Percentiles rank a stretch among this genome's conserved stretches.
Evolutionary conservation across 1,140 invertebrate genomes (phyloP).

Genomic region (Thaumetopoea pityocampa): DNA sequence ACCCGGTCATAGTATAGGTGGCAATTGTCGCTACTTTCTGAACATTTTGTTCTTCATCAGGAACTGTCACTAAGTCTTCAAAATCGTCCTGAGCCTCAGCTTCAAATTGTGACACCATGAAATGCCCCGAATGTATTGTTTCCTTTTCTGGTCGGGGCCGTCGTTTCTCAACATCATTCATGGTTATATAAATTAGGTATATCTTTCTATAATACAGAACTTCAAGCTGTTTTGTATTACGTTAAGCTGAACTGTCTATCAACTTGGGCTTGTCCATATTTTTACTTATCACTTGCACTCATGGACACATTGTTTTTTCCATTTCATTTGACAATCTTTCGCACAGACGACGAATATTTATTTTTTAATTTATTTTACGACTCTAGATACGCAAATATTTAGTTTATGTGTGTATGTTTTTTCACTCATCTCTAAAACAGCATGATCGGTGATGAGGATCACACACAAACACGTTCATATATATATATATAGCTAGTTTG

Average conservation of each 20-base stretch:
- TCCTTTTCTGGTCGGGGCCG: conserved; percentile 76
- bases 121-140: conserved; percentile 97
- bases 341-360: too few relatives aligned
- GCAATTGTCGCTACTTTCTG: conserved; percentile 63
- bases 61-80: conserved; percentile 86
- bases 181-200: conserved; percentile 18
- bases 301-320: conserved; percentile 59
- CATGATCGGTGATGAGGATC: too few relatives aligned
- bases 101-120: conserved; percentile 98
- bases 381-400: too few relatives aligned
- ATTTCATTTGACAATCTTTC: too few relatives aligned
- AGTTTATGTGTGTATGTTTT: too few relatives aligned
- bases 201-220: conserved; percentile 14
- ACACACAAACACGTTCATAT: too few relatives aligned
- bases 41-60: conserved; percentile 77
- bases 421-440: too few relatives aligned
- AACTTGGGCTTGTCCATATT: conserved; percentile 65
- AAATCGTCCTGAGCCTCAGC: conserved; percentile 93
- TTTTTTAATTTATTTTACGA: too few relatives aligned
- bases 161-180: conserved; percentile 64
- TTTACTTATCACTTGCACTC: conserved; percentile 55
- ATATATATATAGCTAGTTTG: too few relatives aligned
- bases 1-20: conserved; percentile 55
- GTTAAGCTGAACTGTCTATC: conserved; percentile 29
- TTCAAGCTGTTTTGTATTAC: conserved; percentile 15